phyloP scores from a whole-genome alignment of 1,140 invertebrate species.

The Watersipora subatra region DNA sequence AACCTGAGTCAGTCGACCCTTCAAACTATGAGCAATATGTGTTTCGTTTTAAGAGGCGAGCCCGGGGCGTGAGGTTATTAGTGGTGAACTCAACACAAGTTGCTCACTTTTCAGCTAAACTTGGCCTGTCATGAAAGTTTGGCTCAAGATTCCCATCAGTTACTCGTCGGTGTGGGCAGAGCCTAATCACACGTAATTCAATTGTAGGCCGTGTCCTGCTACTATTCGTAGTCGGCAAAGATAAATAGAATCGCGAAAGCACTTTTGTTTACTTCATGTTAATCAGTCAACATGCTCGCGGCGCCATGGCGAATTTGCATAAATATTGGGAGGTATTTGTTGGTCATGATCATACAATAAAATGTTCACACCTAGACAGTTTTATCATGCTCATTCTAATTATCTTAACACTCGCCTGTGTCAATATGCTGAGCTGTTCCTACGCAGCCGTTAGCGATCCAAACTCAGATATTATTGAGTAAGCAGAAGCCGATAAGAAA shows the following conservation, averaged over 20 bases:
- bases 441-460: not conserved
- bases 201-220: too few relatives aligned
- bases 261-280: not conserved
- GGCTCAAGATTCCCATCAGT: too few relatives aligned
- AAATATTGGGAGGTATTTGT: slow-evolving; percentile 3
- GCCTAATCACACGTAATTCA: too few relatives aligned
- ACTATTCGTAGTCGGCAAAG: not conserved
- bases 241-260: not conserved
- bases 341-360: not conserved
- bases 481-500: not conserved
- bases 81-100: not conserved
- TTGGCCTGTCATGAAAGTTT: too few relatives aligned
- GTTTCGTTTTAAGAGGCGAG: too few relatives aligned
- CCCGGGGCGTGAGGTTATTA: too few relatives aligned
- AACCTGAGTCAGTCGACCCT: too few relatives aligned
- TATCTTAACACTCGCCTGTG: slow-evolving; percentile 4
- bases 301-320: slow-evolving; percentile 1
- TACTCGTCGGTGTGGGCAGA: too few relatives aligned
- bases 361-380: slow-evolving; percentile 2
- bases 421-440: not conserved
- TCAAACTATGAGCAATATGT: too few relatives aligned
- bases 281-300: slow-evolving; percentile 3
- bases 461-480: not conserved
- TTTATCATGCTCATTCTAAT: slow-evolving; percentile 3
- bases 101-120: not conserved